Conservation (phyloP, 2,113 vertebrate species). For the Oreocharis arfaki region DNA sequence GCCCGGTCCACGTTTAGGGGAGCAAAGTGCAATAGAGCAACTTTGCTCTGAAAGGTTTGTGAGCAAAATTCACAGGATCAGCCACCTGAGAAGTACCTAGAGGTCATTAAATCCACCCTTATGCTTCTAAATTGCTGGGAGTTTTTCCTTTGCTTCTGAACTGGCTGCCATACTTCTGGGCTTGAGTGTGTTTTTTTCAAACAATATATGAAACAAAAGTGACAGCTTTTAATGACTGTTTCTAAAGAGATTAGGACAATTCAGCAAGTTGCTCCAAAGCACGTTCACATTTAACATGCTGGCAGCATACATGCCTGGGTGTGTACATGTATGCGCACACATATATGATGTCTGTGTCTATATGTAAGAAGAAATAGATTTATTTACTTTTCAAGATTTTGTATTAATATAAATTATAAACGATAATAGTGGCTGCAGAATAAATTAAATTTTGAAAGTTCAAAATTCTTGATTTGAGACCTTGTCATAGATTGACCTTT, state of each 20-base stretch:
- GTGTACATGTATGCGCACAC: background rate
- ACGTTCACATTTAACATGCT: background rate
- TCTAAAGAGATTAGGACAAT: background rate
- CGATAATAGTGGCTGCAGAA: background rate
- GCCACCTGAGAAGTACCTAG: conserved; percentile 12
- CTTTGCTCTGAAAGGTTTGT: background rate
- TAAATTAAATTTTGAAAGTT: background rate
- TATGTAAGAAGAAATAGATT: background rate
- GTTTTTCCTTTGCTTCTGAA: conserved; percentile 16
- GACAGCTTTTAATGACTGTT: background rate
- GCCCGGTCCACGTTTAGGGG: background rate
- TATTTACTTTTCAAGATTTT: background rate
- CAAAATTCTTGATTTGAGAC: background rate
- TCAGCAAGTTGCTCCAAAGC: background rate
- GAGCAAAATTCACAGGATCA: background rate
- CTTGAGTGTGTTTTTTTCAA: conserved; percentile 48
- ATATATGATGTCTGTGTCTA: accelerated
- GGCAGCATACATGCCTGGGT: background rate
- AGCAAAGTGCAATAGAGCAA: background rate
- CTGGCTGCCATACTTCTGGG: conserved; percentile 56
- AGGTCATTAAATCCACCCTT: conserved; percentile 21
- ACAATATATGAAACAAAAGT: background rate
- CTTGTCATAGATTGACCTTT: background rate
- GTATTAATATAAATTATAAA: background rate
- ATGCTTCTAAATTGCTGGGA: conserved; percentile 57